Evolutionary conservation across 2,113 vertebrate genomes (phyloP), one percentile per base, ranked within the genome.

Genomic region (Triplophysa siluroides): DNA sequence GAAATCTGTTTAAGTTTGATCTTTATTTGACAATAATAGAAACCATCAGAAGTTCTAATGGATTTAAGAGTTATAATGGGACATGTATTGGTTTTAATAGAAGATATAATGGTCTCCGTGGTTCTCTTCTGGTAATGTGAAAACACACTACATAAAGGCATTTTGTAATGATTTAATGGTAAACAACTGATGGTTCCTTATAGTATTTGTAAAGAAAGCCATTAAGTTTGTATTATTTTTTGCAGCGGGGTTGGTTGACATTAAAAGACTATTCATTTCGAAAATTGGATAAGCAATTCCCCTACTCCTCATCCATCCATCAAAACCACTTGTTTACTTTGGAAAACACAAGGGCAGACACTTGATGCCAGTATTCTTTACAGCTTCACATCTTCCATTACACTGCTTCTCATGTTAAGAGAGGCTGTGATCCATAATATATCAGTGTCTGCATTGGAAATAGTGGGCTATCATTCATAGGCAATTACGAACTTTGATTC

Each of bases 331-430:
- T 43, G 73, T 85, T 80, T 85, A 80, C 64, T 85, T 85, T 79
- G 83, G 73, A 81, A 77, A 43, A 38, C 16, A 78, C 69, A 72
- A 66, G 70, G 52, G 41, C 70, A 76, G 79, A 81, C 76, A 70
- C 64, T 41, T 76, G 76, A 81, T 23, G 76, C 83, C 83, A 81
- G 24, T 65, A 43, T 84, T 79, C 83, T 84, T 84, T 76, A 81
- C 58, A 60, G 70, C 65, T 50, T 69, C 79, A 79, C 63, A 66
- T 81, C 71, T 79, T 81, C 83, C 60, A 78, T 76, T 81, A 78
- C 83, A 60, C 50, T 29, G 23, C 80, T 65, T 33, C 33, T 56
- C 64, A 60, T 33, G 62, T 62, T 79, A 75, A 66, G 70, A 85
- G 76, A 79, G 60, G 67, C 72, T 12, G 47, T 18, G 38, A 78